Evolutionary conservation across 2,113 vertebrate genomes (phyloP), one percentile per base, ranked within the genome.

Genomic region (Nansenia antarctica): DNA sequence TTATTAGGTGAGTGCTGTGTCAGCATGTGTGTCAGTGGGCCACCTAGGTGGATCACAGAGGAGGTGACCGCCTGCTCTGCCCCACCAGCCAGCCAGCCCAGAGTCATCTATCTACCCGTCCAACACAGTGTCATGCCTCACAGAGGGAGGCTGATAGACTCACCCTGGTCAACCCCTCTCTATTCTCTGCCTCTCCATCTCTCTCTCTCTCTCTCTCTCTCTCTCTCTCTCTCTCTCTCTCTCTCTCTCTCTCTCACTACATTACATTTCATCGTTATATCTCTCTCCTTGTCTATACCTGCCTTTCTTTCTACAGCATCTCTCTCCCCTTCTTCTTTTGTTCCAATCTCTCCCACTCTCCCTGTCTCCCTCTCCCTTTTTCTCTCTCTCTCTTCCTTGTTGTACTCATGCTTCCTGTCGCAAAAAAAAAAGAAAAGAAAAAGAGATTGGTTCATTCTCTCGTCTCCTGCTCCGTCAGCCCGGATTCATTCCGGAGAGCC

Each of bases 111-210:
- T 87, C 80, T 79, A 65, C 49, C 74, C 84, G 77, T 82, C 84
- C 45, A 4, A 22, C 32, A 1, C 69, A 75, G 77, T 80, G 82
- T 85, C 84, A 79, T 35, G 47, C 78, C 80, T 78, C 84, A 78
- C 84, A 85, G 67, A 67, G 65, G 73, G 77, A 76, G 11, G 53
- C 81, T 85, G 84, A 86, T 87, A 69, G 78, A 88, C 84, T 82
- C 82, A 83, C 78, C 78, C 79, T 74, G 0, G 31, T 71, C 71
- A 68, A 78, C 76, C 74, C 85, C 80, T 83, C 77, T 74, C 74
- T 70, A 57, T 65, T 70, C 77, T 65, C 65, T 74, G 39, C 70
- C 81, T 60, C 24, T 0, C 32, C 79, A n/a, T 63, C 20, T 0
- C 34, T 53, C 67, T 78, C 74, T 80, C 65, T 70, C 68, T 70